Evolutionary conservation across 2,888 invertebrate species (phyloP).

Genomic region (Acanthosepion pharaonis): DNA sequence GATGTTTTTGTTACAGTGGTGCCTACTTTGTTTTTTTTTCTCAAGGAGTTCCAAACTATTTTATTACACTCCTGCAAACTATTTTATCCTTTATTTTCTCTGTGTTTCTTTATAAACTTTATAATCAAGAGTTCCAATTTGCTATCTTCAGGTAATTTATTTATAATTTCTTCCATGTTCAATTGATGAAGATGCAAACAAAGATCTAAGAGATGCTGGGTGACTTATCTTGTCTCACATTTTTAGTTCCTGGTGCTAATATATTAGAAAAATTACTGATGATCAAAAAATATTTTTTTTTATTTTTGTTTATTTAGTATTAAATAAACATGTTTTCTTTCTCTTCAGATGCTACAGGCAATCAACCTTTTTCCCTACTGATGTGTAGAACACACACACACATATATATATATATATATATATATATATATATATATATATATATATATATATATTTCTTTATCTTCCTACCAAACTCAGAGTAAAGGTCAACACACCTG

Average conservation of each 20-base stretch:
- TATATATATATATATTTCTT: no score
- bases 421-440: no score
- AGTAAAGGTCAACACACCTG: no score
- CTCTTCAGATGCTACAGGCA: neutral
- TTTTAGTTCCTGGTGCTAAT: no score
- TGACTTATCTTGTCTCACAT: neutral
- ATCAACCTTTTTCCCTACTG: neutral
- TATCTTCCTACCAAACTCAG: no score
- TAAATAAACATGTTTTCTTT: neutral
- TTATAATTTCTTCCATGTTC: neutral
- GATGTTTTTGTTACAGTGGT: no score
- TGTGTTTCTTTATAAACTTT: neutral
- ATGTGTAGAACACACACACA: neutral
- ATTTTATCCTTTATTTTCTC: neutral
- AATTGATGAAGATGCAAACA: neutral
- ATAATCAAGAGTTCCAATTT: neutral
- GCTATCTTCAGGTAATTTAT: neutral
- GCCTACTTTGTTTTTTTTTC: no score
- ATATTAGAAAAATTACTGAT: no score
- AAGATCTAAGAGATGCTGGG: neutral
- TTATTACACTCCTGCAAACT: neutral
- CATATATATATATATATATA: no score
- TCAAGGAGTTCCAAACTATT: neutral
- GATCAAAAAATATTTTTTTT: neutral
- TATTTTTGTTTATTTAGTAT: neutral